These are phyloP conservation scores for Edolisoma coerulescens DNA, from an alignment of 2,113 vertebrate genomes.

Conservation along the genomic window DNA sequence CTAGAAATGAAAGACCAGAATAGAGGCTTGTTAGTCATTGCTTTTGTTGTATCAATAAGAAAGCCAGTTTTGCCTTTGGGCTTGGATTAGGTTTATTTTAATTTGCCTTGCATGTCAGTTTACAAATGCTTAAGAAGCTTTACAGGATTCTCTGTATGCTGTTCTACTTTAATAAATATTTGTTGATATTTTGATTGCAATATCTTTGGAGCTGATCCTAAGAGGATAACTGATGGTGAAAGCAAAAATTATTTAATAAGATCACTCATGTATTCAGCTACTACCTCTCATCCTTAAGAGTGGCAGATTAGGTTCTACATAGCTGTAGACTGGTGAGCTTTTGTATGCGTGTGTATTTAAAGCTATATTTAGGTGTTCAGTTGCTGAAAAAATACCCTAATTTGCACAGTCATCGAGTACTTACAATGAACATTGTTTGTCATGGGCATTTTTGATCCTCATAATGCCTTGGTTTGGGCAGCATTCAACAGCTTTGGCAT, in stretches of 20 bases:
- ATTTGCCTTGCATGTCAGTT: neutral
- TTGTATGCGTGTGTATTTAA: neutral
- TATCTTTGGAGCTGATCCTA: slow-evolving; percentile 2
- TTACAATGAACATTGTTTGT: neutral
- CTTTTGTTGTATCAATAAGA: neutral
- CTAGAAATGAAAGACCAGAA: neutral
- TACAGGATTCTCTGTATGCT: neutral
- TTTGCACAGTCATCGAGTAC: neutral
- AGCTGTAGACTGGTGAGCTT: neutral
- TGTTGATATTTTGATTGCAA: neutral
- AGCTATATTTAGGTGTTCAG: neutral
- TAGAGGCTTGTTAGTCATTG: neutral
- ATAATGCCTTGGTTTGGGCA: neutral
- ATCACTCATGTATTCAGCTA: neutral
- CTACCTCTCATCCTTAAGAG: neutral
- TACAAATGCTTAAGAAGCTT: neutral
- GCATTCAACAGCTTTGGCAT: neutral
- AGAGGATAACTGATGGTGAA: neutral
- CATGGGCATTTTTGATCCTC: neutral
- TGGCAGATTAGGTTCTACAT: neutral
- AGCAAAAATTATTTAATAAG: neutral
- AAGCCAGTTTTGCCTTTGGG: slow-evolving; percentile 25
- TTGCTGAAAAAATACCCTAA: neutral
- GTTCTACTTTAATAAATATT: slow-evolving; percentile 4
- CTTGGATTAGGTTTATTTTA: slow-evolving; percentile 37